Percentiles rank a stretch among this genome's conserved stretches.
Evolutionary conservation across 2,888 invertebrate genomes (phyloP).

Genomic region (Sphaerophoria rueppellii): DNA sequence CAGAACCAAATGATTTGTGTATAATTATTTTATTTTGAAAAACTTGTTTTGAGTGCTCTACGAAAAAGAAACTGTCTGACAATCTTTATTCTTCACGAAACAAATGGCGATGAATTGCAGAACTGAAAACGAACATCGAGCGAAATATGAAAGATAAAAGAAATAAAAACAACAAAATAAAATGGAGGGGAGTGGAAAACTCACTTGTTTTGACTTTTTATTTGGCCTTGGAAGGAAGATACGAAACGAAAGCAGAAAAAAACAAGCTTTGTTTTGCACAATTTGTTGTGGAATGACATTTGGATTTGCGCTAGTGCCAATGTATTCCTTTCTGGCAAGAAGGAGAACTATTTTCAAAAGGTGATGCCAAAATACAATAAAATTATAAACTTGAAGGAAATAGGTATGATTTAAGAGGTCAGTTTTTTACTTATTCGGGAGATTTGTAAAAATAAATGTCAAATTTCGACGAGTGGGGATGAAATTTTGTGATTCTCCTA

Average conservation of each 20-base stretch:
- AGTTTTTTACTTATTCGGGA: too few species aligned
- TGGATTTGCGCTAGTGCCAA: slow-evolving; percentile 1
- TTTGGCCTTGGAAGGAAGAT: slow-evolving; percentile 63
- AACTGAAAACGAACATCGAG: neutral
- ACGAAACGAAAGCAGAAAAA: slow-evolving; percentile 2
- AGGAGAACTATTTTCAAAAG: neutral
- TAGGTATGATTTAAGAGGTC: too few species aligned
- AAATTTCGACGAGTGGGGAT: too few species aligned
- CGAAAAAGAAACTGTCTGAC: neutral
- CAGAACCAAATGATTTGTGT: neutral
- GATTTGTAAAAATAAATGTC: too few species aligned
- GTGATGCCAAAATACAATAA: slow-evolving; percentile 9
- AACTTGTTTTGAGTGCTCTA: slow-evolving; percentile 31
- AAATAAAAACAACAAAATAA: neutral
- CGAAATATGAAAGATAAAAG: neutral
- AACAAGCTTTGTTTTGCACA: slow-evolving; percentile 49
- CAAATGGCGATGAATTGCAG: slow-evolving; percentile 22
- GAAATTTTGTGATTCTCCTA: too few species aligned
- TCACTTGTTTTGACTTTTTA: slow-evolving; percentile 61
- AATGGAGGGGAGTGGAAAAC: slow-evolving; percentile 11
- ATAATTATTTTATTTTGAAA: slow-evolving; percentile 17
- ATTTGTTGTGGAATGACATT: slow-evolving; percentile 48
- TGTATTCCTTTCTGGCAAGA: neutral
- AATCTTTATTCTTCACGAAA: slow-evolving; percentile 3
- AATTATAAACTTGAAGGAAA: too few species aligned